Percentiles rank a stretch among this genome's conserved stretches.
phyloP scores from a whole-genome alignment of 2,888 invertebrate species.

The Leptopterna dolabrata region DNA sequence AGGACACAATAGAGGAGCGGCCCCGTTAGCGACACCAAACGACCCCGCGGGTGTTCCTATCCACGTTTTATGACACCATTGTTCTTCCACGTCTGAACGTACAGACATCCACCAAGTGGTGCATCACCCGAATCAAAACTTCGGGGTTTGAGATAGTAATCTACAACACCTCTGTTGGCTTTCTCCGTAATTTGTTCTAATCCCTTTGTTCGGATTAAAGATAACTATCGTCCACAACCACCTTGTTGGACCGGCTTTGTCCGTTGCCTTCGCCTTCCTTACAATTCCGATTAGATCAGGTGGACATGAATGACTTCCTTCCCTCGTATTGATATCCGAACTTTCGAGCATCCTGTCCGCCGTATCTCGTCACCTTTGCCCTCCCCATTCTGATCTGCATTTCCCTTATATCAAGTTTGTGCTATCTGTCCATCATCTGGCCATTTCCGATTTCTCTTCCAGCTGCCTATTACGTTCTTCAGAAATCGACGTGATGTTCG shows the following conservation, averaged over 20 bases:
- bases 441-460: background rate
- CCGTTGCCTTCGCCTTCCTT: background rate
- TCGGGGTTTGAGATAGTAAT: background rate
- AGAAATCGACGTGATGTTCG: no score
- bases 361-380: background rate
- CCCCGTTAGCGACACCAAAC: background rate
- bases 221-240: background rate
- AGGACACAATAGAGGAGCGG: background rate
- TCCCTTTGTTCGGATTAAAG: background rate
- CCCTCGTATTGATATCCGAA: background rate
- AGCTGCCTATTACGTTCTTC: background rate
- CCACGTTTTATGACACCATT: constrained; percentile 1
- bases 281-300: background rate
- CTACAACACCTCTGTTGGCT: background rate
- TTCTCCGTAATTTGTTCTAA: constrained; percentile 1
- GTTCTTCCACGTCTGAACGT: background rate
- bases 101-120: background rate
- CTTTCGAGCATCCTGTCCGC: background rate
- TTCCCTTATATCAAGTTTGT: background rate
- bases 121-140: background rate
- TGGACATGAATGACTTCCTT: background rate
- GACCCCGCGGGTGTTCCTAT: background rate
- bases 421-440: background rate
- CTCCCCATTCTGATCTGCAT: background rate
- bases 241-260: background rate